Evolutionary conservation across 2,113 vertebrate genomes (phyloP), one percentile per base, ranked within the genome.

Genomic region (Nanorana parkeri): DNA sequence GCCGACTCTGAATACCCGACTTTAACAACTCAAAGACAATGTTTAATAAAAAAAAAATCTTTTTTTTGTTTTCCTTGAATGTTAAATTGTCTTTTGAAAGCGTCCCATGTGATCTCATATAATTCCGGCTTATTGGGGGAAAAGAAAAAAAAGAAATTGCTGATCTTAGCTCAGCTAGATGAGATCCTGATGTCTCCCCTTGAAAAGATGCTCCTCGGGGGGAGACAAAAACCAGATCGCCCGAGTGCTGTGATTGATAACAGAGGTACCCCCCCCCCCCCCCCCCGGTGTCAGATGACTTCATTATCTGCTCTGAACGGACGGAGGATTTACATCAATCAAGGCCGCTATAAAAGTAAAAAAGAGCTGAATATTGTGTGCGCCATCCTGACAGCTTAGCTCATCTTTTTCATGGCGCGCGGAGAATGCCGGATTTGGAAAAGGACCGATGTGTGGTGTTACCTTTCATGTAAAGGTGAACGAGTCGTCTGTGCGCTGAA

Each of bases 211-310:
- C 79, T 81, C 79, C 68, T 54, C 19, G 54, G 79, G 54, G 79
- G 79, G 79, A 81, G 79, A 73, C 68, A 65, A 73, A 81, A 64
- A 60, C 5, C 68, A 73, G 79, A 81, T 64, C 68, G 19, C 41
- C 17, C 21, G n/a, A 65, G 58, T 17, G 20, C n/a, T 73, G 58
- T 81, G 79, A 81, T 81, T 81, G 68, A 81, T 81, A 81, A 81
- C 79, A 81, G 79, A 81, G 68, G 68, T 73, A 73, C 79, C 79
- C n/a, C n/a, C n/a, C n/a, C n/a, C n/a, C n/a, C n/a, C n/a, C n/a
- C n/a, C n/a, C n/a, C 21, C 32, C 23, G 21, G 32, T 81, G 56
- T 65, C 68, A 64, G 68, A 81, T 81, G 79, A 81, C 79, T 81
- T 81, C 79, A 81, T 72, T 80, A 80, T 36, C 67, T 72, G 78